Percentiles rank a stretch among this genome's conserved stretches.
phyloP scores from a whole-genome alignment of 1,140 invertebrate genomes.

The Calliphora vicina region DNA sequence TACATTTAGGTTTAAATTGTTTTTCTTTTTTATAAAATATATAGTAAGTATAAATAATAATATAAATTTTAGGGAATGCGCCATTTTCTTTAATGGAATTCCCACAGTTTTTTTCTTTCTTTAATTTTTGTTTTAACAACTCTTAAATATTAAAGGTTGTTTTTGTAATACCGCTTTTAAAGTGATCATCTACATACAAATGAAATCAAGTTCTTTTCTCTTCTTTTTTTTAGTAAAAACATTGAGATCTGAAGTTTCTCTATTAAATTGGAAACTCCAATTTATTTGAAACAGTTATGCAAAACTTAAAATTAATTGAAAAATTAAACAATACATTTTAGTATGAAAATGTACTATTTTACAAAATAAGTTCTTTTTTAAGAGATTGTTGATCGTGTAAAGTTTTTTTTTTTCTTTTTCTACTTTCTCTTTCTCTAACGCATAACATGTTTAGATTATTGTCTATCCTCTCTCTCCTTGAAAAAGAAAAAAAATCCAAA shows the following conservation, averaged over 20 bases:
- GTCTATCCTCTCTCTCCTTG: slow-evolving; percentile 33
- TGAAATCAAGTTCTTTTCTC: slow-evolving; percentile 8
- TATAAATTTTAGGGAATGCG: slow-evolving; percentile 13
- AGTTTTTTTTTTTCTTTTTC: background rate
- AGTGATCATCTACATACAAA: slow-evolving; percentile 23
- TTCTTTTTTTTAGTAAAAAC: slow-evolving; percentile 11
- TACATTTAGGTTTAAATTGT: background rate
- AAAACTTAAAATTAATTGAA: background rate
- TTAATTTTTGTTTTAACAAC: background rate
- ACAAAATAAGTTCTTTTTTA: too few species aligned
- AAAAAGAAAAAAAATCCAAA: slow-evolving; percentile 15
- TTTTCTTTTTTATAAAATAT: background rate
- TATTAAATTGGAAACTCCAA: background rate
- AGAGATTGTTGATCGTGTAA: background rate
- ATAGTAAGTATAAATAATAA: background rate
- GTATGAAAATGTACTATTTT: background rate
- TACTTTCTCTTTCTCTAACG: background rate
- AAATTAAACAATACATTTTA: background rate
- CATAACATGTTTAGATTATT: slow-evolving; percentile 27
- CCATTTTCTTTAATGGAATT: slow-evolving; percentile 27
- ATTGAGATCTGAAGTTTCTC: slow-evolving; percentile 10
- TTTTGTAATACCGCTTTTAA: slow-evolving; percentile 1
- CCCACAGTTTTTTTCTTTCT: background rate
- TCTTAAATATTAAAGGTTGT: slow-evolving; percentile 4
- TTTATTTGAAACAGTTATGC: background rate